These are phyloP conservation scores for Bombyx huttoni DNA, from an alignment of 2,888 invertebrate species.

Conservation along the genomic window DNA sequence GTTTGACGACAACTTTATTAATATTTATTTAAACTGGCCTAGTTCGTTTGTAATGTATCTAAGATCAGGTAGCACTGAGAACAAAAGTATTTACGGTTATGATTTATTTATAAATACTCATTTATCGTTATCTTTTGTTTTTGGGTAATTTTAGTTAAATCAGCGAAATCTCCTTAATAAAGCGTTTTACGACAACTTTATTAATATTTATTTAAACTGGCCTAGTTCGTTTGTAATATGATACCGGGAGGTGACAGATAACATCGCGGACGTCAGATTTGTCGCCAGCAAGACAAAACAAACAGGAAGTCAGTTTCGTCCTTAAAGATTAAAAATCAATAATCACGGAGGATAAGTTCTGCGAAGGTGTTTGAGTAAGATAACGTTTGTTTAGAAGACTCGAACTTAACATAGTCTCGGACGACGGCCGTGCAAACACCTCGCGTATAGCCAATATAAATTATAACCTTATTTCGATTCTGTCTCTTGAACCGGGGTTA, in stretches of 20 bases:
- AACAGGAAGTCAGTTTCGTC: constrained; percentile 40
- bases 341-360: constrained; percentile 43
- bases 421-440: constrained; percentile 45
- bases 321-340: constrained; percentile 47
- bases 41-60: constrained; percentile 21
- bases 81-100: constrained; percentile 22
- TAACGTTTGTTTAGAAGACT: constrained; percentile 55
- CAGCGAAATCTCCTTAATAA: too few relatives aligned
- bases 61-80: constrained; percentile 53
- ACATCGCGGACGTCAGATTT: constrained; percentile 9
- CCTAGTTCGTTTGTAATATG: too few relatives aligned
- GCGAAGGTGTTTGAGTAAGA: constrained; percentile 62
- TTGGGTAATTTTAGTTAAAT: too few relatives aligned
- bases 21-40: too few relatives aligned
- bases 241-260: not conserved
- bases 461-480: constrained; percentile 59
- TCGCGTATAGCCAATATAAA: constrained; percentile 51
- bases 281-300: constrained; percentile 25
- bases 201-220: too few relatives aligned
- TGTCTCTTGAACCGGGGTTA: constrained; percentile 55
- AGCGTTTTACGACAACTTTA: too few relatives aligned
- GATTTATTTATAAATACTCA: constrained; percentile 2
- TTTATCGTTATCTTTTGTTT: too few relatives aligned
- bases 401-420: constrained; percentile 55
- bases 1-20: too few relatives aligned